Conservation (phyloP, 2,888 invertebrate species). For the Scotopteryx bipunctaria region DNA sequence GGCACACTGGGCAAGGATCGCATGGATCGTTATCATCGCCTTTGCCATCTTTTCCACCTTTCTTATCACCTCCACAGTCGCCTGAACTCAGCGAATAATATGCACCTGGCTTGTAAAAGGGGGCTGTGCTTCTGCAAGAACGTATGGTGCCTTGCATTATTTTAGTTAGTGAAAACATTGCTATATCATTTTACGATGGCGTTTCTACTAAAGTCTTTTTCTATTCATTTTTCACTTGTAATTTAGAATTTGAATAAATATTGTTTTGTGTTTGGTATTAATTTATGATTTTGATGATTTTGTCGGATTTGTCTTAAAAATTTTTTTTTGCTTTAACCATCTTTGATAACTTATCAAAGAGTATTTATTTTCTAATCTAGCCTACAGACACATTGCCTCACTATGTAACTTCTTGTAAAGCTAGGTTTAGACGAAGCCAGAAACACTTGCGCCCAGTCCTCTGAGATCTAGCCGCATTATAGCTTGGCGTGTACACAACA, state of each 20-base stretch:
- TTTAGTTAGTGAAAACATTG: constrained; percentile 1
- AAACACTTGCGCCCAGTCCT: no score
- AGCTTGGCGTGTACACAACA: no score
- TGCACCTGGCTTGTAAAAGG: neutral
- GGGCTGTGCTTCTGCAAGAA: neutral
- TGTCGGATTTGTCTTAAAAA: no score
- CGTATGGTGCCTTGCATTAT: neutral
- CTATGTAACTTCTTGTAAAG: no score
- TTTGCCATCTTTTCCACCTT: constrained; percentile 9
- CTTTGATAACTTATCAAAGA: no score
- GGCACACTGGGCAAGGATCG: constrained; percentile 11
- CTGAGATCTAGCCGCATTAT: no score
- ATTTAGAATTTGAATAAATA: neutral
- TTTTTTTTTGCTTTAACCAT: no score
- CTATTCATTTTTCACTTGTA: constrained; percentile 1
- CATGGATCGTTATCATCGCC: neutral
- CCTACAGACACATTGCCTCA: no score
- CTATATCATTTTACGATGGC: neutral
- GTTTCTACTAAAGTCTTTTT: neutral
- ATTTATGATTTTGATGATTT: no score
- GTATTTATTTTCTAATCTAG: no score
- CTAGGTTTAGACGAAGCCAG: no score
- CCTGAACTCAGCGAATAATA: constrained; percentile 3
- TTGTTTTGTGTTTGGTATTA: neutral
- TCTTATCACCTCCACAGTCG: constrained; percentile 13